These are phyloP conservation scores for Pegoplata infirma DNA, from an alignment of 2,888 invertebrate genomes.

Conservation along the genomic window DNA sequence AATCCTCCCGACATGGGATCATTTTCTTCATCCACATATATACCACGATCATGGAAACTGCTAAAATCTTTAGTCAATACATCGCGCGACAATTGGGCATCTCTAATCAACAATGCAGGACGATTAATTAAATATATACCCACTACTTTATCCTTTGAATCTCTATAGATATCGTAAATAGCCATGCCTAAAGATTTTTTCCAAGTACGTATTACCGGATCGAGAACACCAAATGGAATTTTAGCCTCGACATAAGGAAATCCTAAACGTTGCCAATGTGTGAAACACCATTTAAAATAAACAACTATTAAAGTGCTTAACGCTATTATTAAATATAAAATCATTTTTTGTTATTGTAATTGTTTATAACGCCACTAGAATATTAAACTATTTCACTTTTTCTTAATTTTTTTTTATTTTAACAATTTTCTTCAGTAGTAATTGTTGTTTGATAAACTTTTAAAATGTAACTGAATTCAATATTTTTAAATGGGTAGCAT, in stretches of 20 bases:
- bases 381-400: not conserved
- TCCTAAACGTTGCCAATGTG: slow-evolving; percentile 81
- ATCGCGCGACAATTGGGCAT: slow-evolving; percentile 81
- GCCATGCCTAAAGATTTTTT: slow-evolving; percentile 82
- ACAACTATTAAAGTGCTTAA: slow-evolving; percentile 61
- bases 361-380: not conserved
- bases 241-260: slow-evolving; percentile 80
- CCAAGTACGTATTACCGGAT: slow-evolving; percentile 79
- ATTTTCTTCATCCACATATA: slow-evolving; percentile 80
- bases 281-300: slow-evolving; percentile 71
- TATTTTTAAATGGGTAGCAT: not conserved
- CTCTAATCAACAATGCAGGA: slow-evolving; percentile 82
- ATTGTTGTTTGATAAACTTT: not conserved
- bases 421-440: not conserved
- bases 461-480: slow-evolving; percentile 17
- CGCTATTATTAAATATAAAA: slow-evolving; percentile 58
- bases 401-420: not conserved
- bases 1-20: slow-evolving; percentile 82
- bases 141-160: slow-evolving; percentile 75
- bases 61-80: slow-evolving; percentile 83
- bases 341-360: slow-evolving; percentile 18
- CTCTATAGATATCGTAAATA: slow-evolving; percentile 81
- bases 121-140: slow-evolving; percentile 83
- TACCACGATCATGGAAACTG: slow-evolving; percentile 83
- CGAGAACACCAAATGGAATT: slow-evolving; percentile 83